Percentiles rank a stretch among this genome's conserved stretches.
These are phyloP conservation scores for Monochamus saltuarius DNA, from an alignment of 1,140 invertebrate species.

Conservation along the genomic window DNA sequence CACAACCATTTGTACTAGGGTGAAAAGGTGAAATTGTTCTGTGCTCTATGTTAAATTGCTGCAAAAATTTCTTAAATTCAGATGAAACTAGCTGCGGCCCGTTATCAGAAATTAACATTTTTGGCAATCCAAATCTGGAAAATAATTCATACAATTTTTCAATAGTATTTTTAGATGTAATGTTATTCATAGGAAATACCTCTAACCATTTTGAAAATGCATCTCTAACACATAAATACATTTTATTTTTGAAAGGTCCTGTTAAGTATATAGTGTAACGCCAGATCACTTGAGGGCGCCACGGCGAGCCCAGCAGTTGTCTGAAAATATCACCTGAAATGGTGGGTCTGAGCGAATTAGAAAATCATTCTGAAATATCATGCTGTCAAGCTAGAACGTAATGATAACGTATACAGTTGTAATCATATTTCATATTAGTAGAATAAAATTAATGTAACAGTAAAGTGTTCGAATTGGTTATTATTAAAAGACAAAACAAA, in stretches of 20 bases:
- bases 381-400: no score
- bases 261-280: no score
- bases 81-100: slow-evolving; percentile 24
- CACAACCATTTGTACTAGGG: slow-evolving; percentile 29
- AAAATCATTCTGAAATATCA: no score
- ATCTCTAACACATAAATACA: slow-evolving; percentile 39
- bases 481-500: no score
- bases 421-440: no score
- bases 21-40: slow-evolving; percentile 32
- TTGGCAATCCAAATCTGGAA: slow-evolving; percentile 33
- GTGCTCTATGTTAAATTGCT: slow-evolving; percentile 28
- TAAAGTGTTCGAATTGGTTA: no score
- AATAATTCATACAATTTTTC: slow-evolving; percentile 21
- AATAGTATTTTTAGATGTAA: slow-evolving; percentile 23
- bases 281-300: no score
- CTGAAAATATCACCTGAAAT: no score
- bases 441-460: no score
- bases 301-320: no score
- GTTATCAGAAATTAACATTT: slow-evolving; percentile 33
- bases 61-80: slow-evolving; percentile 27
- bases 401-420: no score
- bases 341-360: no score
- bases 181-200: slow-evolving; percentile 27
- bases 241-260: slow-evolving; percentile 19
- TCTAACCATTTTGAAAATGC: slow-evolving; percentile 42